Conservation (phyloP, 2,888 invertebrate genomes). For the Cacoxenus indagator region DNA sequence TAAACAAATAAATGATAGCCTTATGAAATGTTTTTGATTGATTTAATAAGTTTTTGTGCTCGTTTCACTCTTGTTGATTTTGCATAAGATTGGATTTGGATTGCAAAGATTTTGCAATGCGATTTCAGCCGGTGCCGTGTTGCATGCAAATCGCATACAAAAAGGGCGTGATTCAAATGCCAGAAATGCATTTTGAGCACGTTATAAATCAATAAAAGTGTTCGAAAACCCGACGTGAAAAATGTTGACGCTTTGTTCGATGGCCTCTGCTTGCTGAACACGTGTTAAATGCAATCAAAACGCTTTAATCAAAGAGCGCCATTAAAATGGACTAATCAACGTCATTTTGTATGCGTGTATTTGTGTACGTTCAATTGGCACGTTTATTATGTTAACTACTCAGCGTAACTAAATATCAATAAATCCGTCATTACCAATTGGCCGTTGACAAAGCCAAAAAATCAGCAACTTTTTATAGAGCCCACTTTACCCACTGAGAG, state of each 20-base stretch:
- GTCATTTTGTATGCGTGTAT: not conserved
- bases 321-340: constrained; percentile 28
- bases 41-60: not conserved
- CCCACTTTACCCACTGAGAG: not conserved
- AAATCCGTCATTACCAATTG: not conserved
- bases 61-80: not conserved
- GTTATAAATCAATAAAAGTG: not conserved
- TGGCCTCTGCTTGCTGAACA: not conserved
- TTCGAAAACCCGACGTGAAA: not conserved
- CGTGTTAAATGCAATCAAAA: constrained; percentile 39
- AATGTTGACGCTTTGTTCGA: constrained; percentile 28
- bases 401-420: not conserved
- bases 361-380: constrained; percentile 18
- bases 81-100: not conserved
- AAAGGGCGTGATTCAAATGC: constrained; percentile 48
- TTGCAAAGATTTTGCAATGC: not conserved
- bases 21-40: not conserved
- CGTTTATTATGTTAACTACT: constrained; percentile 16
- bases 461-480: not conserved
- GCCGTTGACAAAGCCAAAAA: not conserved
- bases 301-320: no score
- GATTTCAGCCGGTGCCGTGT: not conserved
- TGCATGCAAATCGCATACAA: constrained; percentile 54
- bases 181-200: not conserved
- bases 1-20: not conserved